Evolutionary conservation across 1,140 invertebrate genomes (phyloP).

Genomic region (Rhopalosiphum padi): DNA sequence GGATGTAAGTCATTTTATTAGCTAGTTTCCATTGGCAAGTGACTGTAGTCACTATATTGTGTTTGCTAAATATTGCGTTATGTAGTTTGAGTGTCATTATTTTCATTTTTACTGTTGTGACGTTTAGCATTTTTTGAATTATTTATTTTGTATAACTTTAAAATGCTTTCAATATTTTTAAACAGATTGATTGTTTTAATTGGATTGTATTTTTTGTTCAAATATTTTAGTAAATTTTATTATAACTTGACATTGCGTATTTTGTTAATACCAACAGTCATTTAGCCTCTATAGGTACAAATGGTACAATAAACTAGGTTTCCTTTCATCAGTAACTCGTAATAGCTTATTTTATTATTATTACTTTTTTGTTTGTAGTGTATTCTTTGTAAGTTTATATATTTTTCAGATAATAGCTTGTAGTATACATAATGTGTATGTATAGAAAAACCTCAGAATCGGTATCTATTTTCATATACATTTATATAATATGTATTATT

Average conservation of each 20-base stretch:
- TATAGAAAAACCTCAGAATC: not conserved
- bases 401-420: constrained; percentile 14
- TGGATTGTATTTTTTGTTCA: not conserved
- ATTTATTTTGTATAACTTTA: not conserved
- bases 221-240: not conserved
- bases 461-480: not conserved
- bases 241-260: not conserved
- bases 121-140: not conserved
- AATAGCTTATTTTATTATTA: not conserved
- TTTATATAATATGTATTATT: not conserved
- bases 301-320: not conserved
- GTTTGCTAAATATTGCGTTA: not conserved
- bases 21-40: not conserved
- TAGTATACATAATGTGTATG: not conserved
- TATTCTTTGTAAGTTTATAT: not conserved
- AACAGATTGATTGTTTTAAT: not conserved
- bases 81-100: not conserved
- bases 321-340: not conserved
- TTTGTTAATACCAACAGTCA: not conserved
- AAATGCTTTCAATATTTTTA: not conserved
- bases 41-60: not conserved
- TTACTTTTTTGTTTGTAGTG: not conserved
- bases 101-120: not conserved
- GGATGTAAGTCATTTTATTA: constrained; percentile 58
- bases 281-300: not conserved